A percentile compares a stretch with the other conserved stretches of the same genome.
Evolutionary conservation across 2,888 invertebrate species (phyloP).

Genomic region (Acleris holmiana): DNA sequence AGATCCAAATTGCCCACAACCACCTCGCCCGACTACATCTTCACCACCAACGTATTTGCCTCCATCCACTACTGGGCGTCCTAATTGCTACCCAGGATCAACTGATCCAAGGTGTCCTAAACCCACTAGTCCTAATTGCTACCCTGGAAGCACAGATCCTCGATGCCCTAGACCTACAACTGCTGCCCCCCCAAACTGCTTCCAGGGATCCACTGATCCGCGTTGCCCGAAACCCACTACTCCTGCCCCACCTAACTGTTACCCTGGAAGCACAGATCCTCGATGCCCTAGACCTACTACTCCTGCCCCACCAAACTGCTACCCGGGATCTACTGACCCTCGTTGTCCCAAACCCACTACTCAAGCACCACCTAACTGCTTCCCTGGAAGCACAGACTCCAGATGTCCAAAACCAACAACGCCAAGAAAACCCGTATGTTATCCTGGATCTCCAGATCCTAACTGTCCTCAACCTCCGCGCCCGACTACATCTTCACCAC

Average conservation of each 20-base stretch:
- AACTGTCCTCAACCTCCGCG: slow-evolving; percentile 39
- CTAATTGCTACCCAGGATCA: slow-evolving; percentile 30
- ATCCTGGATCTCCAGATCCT: slow-evolving; percentile 60
- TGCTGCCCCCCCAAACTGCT: slow-evolving; percentile 45
- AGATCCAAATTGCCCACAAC: slow-evolving; percentile 53
- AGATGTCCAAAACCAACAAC: slow-evolving; percentile 50
- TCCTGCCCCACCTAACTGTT: slow-evolving; percentile 44
- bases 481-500: slow-evolving; percentile 41
- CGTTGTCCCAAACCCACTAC: slow-evolving; percentile 53
- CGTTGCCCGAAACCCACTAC: slow-evolving; percentile 53
- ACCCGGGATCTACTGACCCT: slow-evolving; percentile 42
- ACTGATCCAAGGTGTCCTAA: slow-evolving; percentile 44
- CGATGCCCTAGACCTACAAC: slow-evolving; percentile 54
- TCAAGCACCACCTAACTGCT: slow-evolving; percentile 44
- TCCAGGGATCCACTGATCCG: slow-evolving; percentile 42
- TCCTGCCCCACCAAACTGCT: slow-evolving; percentile 46
- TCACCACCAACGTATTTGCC: slow-evolving; percentile 45
- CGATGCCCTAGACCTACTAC: slow-evolving; percentile 54
- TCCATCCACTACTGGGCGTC: slow-evolving; percentile 28
- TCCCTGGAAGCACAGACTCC: slow-evolving; percentile 52
- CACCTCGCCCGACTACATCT: slow-evolving; percentile 42
- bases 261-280: slow-evolving; percentile 53
- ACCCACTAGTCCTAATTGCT: slow-evolving; percentile 45
- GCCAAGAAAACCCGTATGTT: slow-evolving; percentile 42
- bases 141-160: slow-evolving; percentile 52